Evolutionary conservation across 1,140 invertebrate species (phyloP).

Genomic region (Ooceraea biroi): DNA sequence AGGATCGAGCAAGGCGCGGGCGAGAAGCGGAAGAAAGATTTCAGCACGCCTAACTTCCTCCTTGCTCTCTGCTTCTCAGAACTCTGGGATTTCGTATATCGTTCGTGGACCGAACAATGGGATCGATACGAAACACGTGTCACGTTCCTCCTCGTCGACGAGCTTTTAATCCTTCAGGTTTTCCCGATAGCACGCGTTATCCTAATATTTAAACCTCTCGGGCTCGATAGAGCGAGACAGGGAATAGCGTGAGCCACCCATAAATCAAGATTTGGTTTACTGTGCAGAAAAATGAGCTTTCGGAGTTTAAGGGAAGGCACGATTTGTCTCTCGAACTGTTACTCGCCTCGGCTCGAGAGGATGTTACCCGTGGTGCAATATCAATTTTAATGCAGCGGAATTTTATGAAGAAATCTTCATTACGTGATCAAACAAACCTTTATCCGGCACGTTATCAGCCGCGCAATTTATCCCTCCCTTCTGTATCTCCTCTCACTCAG

Average conservation of each 20-base stretch:
- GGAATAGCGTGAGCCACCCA: background rate
- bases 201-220: constrained; percentile 40
- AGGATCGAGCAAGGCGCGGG: constrained; percentile 23
- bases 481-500: too few relatives aligned
- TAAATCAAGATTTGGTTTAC: constrained; percentile 27
- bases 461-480: background rate
- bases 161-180: constrained; percentile 39
- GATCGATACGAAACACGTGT: constrained; percentile 44
- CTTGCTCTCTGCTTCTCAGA: constrained; percentile 29
- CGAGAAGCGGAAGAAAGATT: constrained; percentile 15
- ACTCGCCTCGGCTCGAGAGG: background rate
- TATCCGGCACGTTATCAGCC: background rate
- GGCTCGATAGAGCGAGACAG: background rate
- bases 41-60: constrained; percentile 6
- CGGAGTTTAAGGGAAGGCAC: background rate
- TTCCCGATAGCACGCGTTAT: constrained; percentile 9
- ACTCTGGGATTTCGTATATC: constrained; percentile 17
- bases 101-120: constrained; percentile 36
- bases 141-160: constrained; percentile 29
- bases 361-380: background rate
- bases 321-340: background rate
- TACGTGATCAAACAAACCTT: background rate
- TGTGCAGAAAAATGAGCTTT: constrained; percentile 1
- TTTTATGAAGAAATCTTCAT: background rate
- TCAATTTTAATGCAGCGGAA: background rate